Percentiles rank a stretch among this genome's conserved stretches.
Evolutionary conservation across 2,113 vertebrate genomes (phyloP).

Genomic region (Malaclemys terrapin): DNA sequence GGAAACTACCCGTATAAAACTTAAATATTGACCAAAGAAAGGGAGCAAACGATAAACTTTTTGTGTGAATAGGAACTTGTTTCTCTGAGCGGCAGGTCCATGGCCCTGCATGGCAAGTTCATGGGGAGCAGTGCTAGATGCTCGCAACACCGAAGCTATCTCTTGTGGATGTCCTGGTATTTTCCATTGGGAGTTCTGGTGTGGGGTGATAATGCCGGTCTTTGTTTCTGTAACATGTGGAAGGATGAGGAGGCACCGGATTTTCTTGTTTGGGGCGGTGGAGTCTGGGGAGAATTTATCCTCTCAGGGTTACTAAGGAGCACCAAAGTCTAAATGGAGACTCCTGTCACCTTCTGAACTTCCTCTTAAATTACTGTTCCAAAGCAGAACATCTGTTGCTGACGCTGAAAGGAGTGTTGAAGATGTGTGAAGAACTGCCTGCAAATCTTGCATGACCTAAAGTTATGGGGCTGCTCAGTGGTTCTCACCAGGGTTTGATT

Average conservation of each 20-base stretch:
- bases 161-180: background rate
- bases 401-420: background rate
- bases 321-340: fast-evolving
- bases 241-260: background rate
- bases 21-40: constrained; percentile 71
- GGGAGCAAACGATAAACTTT: fast-evolving
- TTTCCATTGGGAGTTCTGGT: background rate
- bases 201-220: background rate
- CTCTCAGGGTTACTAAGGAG: fast-evolving
- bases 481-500: background rate
- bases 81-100: background rate
- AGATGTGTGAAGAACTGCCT: background rate
- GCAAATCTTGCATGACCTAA: background rate
- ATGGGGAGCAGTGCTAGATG: background rate
- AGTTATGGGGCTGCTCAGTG: background rate
- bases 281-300: fast-evolving
- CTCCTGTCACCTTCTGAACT: background rate
- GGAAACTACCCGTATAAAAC: constrained; percentile 33
- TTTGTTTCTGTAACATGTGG: background rate
- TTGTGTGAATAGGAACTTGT: constrained; percentile 31
- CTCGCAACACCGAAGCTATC: background rate
- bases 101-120: background rate
- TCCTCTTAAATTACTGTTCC: background rate
- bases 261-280: background rate
- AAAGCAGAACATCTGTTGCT: background rate